Percentiles rank a stretch among this genome's conserved stretches.
These are phyloP conservation scores for Erynnis tages DNA, from an alignment of 2,888 invertebrate genomes.

Conservation along the genomic window DNA sequence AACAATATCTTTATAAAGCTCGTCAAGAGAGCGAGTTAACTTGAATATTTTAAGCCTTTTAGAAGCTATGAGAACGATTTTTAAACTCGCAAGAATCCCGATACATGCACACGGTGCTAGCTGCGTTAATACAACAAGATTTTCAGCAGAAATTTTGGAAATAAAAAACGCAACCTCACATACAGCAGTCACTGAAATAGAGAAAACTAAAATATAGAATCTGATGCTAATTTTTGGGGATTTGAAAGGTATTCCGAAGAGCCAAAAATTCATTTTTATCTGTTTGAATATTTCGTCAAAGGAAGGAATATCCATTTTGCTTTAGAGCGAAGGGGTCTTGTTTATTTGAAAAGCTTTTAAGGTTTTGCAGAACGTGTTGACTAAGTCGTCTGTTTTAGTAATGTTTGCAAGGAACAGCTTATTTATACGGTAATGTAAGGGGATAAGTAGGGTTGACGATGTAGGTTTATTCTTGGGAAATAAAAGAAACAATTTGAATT, in stretches of 20 bases:
- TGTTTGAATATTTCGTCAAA: conserved; percentile 53
- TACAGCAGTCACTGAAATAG: conserved; percentile 14
- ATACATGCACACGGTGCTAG: conserved; percentile 48
- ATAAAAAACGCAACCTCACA: conserved; percentile 44
- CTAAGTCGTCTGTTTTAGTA: conserved; percentile 4
- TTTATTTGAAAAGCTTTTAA: conserved; percentile 17
- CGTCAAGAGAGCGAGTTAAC: conserved; percentile 40
- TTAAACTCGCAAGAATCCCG: conserved; percentile 44
- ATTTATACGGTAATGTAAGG: not conserved
- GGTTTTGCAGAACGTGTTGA: conserved; percentile 9
- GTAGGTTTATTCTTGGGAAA: too few relatives aligned
- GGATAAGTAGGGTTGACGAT: not conserved
- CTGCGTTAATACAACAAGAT: conserved; percentile 50
- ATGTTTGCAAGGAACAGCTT: not conserved
- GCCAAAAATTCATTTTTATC: conserved; percentile 52
- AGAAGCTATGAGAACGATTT: conserved; percentile 39
- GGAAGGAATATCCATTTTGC: conserved; percentile 39
- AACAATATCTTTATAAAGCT: conserved; percentile 41
- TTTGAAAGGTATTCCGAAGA: conserved; percentile 50
- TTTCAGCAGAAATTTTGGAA: conserved; percentile 48
- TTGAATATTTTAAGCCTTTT: conserved; percentile 39
- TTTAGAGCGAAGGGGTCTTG: conserved; percentile 6
- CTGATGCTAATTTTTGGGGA: conserved; percentile 19
- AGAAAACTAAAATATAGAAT: conserved; percentile 16
- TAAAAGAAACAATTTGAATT: too few relatives aligned